Percentiles rank a stretch among this genome's conserved stretches.
These are phyloP conservation scores for Calidris pugnax DNA, from an alignment of 2,113 vertebrate genomes.

Conservation along the genomic window DNA sequence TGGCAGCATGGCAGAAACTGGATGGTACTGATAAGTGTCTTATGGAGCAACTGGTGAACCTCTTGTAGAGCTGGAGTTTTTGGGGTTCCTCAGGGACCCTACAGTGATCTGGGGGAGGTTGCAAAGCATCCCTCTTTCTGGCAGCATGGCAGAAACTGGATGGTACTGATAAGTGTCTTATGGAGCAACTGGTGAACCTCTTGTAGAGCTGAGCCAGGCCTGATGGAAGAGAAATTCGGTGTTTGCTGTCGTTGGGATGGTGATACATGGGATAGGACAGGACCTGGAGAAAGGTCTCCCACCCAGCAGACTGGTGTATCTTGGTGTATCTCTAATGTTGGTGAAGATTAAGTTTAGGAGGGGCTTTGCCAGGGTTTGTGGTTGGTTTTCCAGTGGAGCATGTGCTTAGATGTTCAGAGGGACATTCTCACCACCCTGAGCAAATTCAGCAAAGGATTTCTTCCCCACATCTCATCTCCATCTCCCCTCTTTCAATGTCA, in stretches of 20 bases:
- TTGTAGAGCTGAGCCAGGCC: not conserved
- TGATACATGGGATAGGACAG: not conserved
- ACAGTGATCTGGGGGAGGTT: not conserved
- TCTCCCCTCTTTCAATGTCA: too few relatives aligned
- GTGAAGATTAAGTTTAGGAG: not conserved
- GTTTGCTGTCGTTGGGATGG: not conserved
- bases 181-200: not conserved
- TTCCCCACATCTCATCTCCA: too few relatives aligned
- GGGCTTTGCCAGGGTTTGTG: not conserved
- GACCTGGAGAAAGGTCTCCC: not conserved
- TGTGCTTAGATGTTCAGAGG: accelerated
- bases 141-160: accelerated
- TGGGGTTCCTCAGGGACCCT: too few relatives aligned
- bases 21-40: not conserved
- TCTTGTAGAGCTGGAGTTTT: not conserved
- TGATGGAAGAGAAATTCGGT: accelerated
- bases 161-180: too few relatives aligned
- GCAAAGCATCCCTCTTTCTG: not conserved
- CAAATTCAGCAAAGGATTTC: too few relatives aligned
- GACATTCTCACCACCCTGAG: not conserved
- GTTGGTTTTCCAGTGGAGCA: not conserved
- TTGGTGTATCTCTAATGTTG: not conserved
- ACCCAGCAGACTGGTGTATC: not conserved
- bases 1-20: not conserved
- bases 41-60: not conserved